Percentiles rank a stretch among this genome's conserved stretches.
Conservation (phyloP, 2,888 invertebrate genomes). For the Bruchidius siliquastri region DNA sequence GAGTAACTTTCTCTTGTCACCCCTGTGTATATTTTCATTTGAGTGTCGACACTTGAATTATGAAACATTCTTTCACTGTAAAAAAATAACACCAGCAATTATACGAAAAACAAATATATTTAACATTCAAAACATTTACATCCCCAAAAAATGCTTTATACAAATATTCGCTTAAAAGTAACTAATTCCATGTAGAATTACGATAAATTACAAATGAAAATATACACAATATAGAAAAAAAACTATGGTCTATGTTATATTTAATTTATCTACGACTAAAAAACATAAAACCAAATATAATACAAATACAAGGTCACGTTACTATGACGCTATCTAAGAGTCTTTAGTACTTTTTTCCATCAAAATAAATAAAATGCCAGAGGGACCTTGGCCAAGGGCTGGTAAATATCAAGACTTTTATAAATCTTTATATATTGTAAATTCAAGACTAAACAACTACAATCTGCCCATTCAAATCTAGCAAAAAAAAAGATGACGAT, state of each 20-base stretch:
- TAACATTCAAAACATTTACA: conserved; percentile 23
- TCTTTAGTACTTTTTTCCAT: conserved; percentile 35
- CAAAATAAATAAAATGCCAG: conserved; percentile 22
- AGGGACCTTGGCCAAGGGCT: conserved; percentile 9
- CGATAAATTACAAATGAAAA: conserved; percentile 30
- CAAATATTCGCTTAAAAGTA: neutral
- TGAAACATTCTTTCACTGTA: neutral
- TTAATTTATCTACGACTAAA: conserved; percentile 44
- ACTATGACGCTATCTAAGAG: conserved; percentile 44
- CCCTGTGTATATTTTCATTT: conserved; percentile 15
- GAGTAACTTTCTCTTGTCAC: neutral
- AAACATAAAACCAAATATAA: conserved; percentile 49
- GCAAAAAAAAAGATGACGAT: no score
- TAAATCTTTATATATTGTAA: neutral
- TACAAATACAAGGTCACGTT: conserved; percentile 48
- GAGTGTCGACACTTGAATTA: conserved; percentile 1
- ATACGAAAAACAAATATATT: conserved; percentile 21
- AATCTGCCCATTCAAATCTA: neutral
- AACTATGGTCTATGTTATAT: conserved; percentile 43
- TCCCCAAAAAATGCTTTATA: conserved; percentile 16
- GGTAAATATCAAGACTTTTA: neutral
- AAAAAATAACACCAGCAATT: conserved; percentile 5
- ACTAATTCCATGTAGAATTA: conserved; percentile 4
- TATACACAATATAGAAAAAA: conserved; percentile 36
- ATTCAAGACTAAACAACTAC: neutral